These are phyloP conservation scores for Ooceraea biroi DNA, from an alignment of 1,140 invertebrate species.

Conservation along the genomic window DNA sequence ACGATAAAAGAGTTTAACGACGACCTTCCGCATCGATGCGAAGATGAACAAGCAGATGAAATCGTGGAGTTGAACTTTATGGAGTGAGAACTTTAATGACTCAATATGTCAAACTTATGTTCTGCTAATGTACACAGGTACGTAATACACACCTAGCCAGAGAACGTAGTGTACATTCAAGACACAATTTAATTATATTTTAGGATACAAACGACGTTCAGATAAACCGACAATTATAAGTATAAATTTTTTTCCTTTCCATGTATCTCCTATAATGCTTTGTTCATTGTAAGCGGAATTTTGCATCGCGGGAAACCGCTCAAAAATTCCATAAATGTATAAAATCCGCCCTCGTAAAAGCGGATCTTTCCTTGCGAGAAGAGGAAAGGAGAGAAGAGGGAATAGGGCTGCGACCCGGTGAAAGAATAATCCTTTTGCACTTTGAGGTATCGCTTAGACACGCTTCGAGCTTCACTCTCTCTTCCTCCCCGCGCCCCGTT, in stretches of 20 bases:
- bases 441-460: constrained; percentile 57
- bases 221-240: neutral
- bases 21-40: neutral
- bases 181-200: too few relatives aligned
- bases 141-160: too few relatives aligned
- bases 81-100: neutral
- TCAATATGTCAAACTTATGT: neutral
- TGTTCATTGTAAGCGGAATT: constrained; percentile 18
- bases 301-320: constrained; percentile 72
- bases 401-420: constrained; percentile 46
- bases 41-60: constrained; percentile 12
- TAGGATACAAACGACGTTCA: too few relatives aligned
- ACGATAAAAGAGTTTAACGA: constrained; percentile 11
- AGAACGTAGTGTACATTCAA: too few relatives aligned
- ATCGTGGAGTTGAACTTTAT: neutral
- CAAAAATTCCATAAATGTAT: constrained; percentile 84
- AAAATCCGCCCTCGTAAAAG: constrained; percentile 76
- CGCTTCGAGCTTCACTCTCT: constrained; percentile 11
- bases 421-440: constrained; percentile 65
- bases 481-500: constrained; percentile 63
- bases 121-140: neutral
- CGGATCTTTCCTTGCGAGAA: constrained; percentile 68
- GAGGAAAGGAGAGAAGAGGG: neutral
- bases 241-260: neutral
- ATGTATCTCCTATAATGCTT: neutral